Evolutionary conservation across 1,140 invertebrate species (phyloP), one percentile per base, ranked within the genome.

Genomic region (Temnothorax curvispinosus): DNA sequence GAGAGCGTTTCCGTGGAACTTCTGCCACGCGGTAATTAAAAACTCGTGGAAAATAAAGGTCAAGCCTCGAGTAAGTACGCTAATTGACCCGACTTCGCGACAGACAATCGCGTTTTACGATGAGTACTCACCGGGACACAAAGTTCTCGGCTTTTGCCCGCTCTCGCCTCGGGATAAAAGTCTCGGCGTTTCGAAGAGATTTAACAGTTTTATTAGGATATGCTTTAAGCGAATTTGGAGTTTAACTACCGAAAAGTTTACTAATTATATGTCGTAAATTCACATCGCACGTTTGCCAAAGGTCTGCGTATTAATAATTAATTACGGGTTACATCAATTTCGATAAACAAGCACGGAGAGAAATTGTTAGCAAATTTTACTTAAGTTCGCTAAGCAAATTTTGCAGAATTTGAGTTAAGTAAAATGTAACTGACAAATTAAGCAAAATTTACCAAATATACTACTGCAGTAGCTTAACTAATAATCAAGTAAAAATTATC

Each of bases 21-120:
- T 74, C 7, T 32, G 41, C 13, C 41, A 44, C 27, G 18, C 21
- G 52, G 78, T 82, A 82, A 82, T 82, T 82, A 82, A 82, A 82
- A 82, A 82, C 38, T 82, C 41, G 27, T 67, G 7, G 27, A 60
- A 82, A 82, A 82, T 82, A 82, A 72, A 82, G 65, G 78, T 82
- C 65, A 69, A 82, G 80, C 41, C 52, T 56, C 21, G 52, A 82
- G 67, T 74, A 58, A 82, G 38, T 58, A 41, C 69, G 41, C 67
- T 82, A 82, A 82, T 82, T 82, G 67, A 82, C 69, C 41, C 21
- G 67, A 58, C 52, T 82, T 47, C 7, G 41, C 27, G 41, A 82
- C 41, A 54, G 18, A 82, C 80, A 82, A 81, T 82, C 67, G 27
- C 27, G 7, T 56, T 74, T 44, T 74, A 58, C 27, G 27, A 27